A percentile compares a stretch with the other conserved stretches of the same genome.
phyloP scores from a whole-genome alignment of 2,888 invertebrate genomes.

The Pristionchus japonicus region DNA sequence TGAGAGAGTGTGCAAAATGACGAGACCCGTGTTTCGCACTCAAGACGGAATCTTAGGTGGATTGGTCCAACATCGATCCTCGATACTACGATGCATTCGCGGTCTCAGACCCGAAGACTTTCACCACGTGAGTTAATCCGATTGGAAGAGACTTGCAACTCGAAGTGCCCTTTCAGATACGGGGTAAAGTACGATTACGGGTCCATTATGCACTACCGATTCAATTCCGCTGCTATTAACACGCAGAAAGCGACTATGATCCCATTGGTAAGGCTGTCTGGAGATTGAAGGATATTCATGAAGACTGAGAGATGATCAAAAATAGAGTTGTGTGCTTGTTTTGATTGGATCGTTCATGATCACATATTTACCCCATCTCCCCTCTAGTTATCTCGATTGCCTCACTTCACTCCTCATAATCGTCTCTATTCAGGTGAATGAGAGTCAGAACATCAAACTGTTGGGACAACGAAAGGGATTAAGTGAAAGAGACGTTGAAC shows the following conservation, averaged over 20 bases:
- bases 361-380: background rate
- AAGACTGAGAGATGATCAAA: background rate
- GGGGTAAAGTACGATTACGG: constrained; percentile 67
- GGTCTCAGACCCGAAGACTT: constrained; percentile 67
- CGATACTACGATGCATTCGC: constrained; percentile 73
- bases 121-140: constrained; percentile 58
- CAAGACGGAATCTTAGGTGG: constrained; percentile 57
- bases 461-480: constrained; percentile 70
- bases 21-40: too few species aligned
- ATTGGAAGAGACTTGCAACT: background rate
- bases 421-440: constrained; percentile 51
- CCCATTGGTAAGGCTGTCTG: constrained; percentile 55
- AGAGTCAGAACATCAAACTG: constrained; percentile 57
- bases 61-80: constrained; percentile 73
- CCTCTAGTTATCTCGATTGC: background rate
- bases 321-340: background rate
- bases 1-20: too few species aligned
- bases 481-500: constrained; percentile 65
- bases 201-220: constrained; percentile 72
- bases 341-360: background rate
- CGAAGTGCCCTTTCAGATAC: constrained; percentile 50
- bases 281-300: background rate
- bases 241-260: constrained; percentile 69
- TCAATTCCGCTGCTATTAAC: constrained; percentile 65
- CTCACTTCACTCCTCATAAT: background rate